Percentiles rank a stretch among this genome's conserved stretches.
phyloP scores from a whole-genome alignment of 2,113 vertebrate species.

The Lichenostomus cassidix region DNA sequence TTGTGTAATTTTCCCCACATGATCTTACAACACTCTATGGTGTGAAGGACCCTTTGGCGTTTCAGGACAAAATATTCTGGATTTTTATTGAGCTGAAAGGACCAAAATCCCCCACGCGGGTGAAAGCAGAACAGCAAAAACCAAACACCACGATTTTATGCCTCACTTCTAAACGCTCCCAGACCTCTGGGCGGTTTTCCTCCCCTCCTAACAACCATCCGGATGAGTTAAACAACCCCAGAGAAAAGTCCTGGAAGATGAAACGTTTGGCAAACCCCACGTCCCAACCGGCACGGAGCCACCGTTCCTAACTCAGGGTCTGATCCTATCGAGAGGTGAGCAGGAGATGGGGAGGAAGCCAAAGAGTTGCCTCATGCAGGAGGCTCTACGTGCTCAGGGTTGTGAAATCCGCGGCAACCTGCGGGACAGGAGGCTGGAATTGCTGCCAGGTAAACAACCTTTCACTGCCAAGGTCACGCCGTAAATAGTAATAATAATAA shows the following conservation, averaged over 20 bases:
- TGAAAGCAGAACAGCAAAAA: neutral
- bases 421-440: neutral
- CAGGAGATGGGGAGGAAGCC: neutral
- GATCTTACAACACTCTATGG: neutral
- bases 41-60: neutral
- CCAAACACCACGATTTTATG: neutral
- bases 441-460: neutral
- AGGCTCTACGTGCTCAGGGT: neutral
- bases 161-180: neutral
- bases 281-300: neutral
- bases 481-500: conserved; percentile 13
- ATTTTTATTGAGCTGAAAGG: neutral
- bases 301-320: neutral
- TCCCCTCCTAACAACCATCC: neutral
- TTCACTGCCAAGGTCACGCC: neutral
- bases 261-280: neutral
- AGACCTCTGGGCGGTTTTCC: neutral
- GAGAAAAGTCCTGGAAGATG: neutral
- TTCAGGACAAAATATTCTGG: neutral
- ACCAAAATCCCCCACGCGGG: neutral
- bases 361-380: neutral
- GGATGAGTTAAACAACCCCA: neutral
- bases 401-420: neutral
- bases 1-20: neutral
- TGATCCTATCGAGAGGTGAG: neutral